Evolutionary conservation across 2,888 invertebrate genomes (phyloP).

Genomic region (Lithosia quadra): DNA sequence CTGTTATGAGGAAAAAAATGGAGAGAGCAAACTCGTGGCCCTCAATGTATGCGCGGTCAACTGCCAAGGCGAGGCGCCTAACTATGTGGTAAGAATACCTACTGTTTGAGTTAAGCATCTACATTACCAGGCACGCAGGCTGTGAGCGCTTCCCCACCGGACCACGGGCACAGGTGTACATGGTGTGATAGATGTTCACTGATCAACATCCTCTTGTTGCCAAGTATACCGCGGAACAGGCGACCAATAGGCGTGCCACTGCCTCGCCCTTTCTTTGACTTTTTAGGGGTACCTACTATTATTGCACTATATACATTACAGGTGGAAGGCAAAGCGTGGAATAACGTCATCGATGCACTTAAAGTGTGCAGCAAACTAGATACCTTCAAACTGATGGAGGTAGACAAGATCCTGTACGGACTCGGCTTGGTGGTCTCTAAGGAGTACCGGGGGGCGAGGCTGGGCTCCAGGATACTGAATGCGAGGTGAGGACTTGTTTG

Average conservation of each 20-base stretch:
- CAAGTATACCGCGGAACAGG: no score
- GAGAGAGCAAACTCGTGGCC: slow-evolving; percentile 59
- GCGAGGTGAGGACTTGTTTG: slow-evolving; percentile 62
- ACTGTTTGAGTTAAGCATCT: no score
- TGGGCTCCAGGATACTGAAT: slow-evolving; percentile 66
- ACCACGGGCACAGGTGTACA: no score
- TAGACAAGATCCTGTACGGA: slow-evolving; percentile 62
- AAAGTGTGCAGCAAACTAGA: slow-evolving; percentile 57
- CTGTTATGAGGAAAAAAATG: slow-evolving; percentile 58
- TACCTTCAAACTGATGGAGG: slow-evolving; percentile 57
- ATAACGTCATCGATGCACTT: slow-evolving; percentile 62
- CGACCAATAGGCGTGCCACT: no score
- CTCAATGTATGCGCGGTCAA: slow-evolving; percentile 67
- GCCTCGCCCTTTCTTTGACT: no score
- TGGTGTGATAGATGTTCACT: no score
- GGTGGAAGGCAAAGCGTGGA: slow-evolving; percentile 67
- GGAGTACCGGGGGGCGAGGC: slow-evolving; percentile 66
- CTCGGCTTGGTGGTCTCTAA: slow-evolving; percentile 67
- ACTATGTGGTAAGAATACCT: slow-evolving; percentile 47
- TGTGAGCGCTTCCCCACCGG: no score
- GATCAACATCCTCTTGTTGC: no score
- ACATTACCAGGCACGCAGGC: no score
- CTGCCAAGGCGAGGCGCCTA: slow-evolving; percentile 43
- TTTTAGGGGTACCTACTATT: background rate
- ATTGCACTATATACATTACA: slow-evolving; percentile 46